Base-by-base conservation (phyloP, 64 coral and sea anemone genomes). In the Trachythela sp. region DNA sequence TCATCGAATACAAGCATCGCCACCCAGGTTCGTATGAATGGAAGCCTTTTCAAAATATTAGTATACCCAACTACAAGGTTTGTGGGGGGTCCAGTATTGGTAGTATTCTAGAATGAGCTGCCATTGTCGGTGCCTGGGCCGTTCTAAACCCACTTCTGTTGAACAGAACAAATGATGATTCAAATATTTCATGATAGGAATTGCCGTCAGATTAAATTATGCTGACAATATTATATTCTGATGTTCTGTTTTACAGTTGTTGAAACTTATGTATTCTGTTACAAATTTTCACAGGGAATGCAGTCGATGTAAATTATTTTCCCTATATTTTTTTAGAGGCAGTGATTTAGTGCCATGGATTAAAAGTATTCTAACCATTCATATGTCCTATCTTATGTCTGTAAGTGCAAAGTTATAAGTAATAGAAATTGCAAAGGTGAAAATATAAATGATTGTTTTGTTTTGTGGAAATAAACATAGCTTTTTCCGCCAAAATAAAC, bases 361-460 rank as follows among this genome's bases (percentile, higher is more conserved):
- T 1, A 99, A 99, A 80, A 86, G 56, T 40, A 88, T 92, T 49
- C 75, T 99, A 70, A 94, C 86, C 84, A 75, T 92, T 14, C 96
- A 99, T 34, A 99, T 99, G 96, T 88, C 96, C 5, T 99, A 99
- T 83, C 90, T 99, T n/a, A 95, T 99, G 93, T 93, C 96, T 71
- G 96, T 99, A 93, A 91, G 96, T 86, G 30, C 3, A 13, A 37
- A 36, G 30, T 39, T 80, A 30, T 35, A 17, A 24, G 31, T 27
- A 13, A 24, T 77, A 34, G 0, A 37, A 22, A 31, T 72, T 80
- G 2, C 18, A 26, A 1, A 1, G 24, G 20, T 18, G 8, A 24
- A 64, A 27, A 64, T 64, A 22, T 68, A 6, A 6, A 6, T n/a
- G 30, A 31, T 8, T 68, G 20, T 68, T 68, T 68, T 68, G 18